A percentile compares a stretch with the other conserved stretches of the same genome.
Conservation (phyloP, 1,140 invertebrate genomes). For the fruit fly (Drosophila melanogaster) region Release_6_plus_ISO1_MT NC_004354.4:13359001-13359500, state of each 20-base stretch:
- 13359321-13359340: slow-evolving; percentile 26
- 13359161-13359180: neutral
- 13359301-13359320: slow-evolving; percentile 20
- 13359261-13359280: slow-evolving; percentile 54
- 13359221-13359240: slow-evolving; percentile 42
- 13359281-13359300: slow-evolving; percentile 40
- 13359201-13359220: slow-evolving; percentile 38
- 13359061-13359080: neutral
- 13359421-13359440: neutral
- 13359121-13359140: neutral
- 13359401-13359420: neutral
- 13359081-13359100: neutral
- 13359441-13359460: slow-evolving; percentile 6
- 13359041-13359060: neutral
- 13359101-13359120: neutral
- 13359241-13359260: slow-evolving; percentile 61
- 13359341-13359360: slow-evolving; percentile 26
- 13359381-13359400: neutral
- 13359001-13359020: neutral
- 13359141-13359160: neutral
- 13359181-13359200: neutral
- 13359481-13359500: slow-evolving; percentile 2
- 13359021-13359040: neutral
- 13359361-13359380: slow-evolving; percentile 5
- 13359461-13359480: neutral